Percentiles rank a stretch among this genome's conserved stretches.
Evolutionary conservation across 1,140 invertebrate genomes (phyloP).

Genomic region (Anoplophora glabripennis): DNA sequence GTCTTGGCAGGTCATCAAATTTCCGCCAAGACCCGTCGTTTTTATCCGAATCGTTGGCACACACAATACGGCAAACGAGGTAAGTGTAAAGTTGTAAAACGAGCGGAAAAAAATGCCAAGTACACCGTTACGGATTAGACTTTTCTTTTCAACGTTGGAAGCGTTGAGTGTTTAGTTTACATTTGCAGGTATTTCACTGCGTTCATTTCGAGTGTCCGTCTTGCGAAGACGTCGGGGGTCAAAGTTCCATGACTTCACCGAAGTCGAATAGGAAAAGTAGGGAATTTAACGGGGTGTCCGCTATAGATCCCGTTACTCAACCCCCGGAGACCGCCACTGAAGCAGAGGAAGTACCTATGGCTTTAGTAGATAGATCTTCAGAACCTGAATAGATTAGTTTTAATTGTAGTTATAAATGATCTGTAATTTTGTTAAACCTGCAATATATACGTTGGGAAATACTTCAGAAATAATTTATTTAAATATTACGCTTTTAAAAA

Average conservation of each 20-base stretch:
- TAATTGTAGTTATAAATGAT: no score
- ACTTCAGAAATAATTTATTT: no score
- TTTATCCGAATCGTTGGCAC: conserved; percentile 95
- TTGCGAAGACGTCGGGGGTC: conserved; percentile 51
- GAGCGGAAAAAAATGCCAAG: no score
- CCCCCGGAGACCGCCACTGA: conserved; percentile 57
- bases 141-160: neutral
- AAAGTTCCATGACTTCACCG: conserved; percentile 23
- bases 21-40: conserved; percentile 79
- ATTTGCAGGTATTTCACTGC: conserved; percentile 86
- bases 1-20: conserved; percentile 90
- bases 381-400: no score
- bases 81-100: conserved; percentile 43
- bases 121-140: no score
- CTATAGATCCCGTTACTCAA: conserved; percentile 34
- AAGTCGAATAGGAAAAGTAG: conserved; percentile 19
- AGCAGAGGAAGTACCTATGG: conserved; percentile 49
- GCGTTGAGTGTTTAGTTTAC: neutral
- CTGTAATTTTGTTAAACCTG: no score
- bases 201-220: conserved; percentile 96
- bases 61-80: conserved; percentile 95
- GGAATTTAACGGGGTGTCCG: conserved; percentile 8
- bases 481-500: no score
- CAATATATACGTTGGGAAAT: no score
- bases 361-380: neutral